Evolutionary conservation across 2,113 vertebrate species (phyloP).

Genomic region (Uria lomvia): DNA sequence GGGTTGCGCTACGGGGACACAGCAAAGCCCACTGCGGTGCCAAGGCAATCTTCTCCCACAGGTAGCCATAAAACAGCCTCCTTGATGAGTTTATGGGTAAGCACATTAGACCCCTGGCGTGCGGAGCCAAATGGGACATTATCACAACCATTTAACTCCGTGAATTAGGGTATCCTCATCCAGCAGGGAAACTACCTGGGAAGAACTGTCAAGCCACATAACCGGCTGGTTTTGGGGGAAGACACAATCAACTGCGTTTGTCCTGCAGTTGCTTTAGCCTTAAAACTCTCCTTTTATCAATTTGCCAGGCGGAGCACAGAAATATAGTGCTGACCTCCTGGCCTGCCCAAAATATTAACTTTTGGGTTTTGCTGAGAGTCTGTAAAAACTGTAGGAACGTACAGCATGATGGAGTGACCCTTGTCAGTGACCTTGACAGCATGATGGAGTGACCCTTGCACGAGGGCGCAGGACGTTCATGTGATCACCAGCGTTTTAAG

Average conservation of each 20-base stretch:
- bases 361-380: background rate
- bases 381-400: background rate
- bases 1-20: background rate
- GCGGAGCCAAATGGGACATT: background rate
- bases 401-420: background rate
- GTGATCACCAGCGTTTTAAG: background rate
- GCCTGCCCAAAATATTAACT: background rate
- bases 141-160: background rate
- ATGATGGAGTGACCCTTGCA: background rate
- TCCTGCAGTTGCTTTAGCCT: background rate
- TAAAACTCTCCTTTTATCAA: background rate
- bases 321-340: background rate
- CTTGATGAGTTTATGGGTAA: background rate
- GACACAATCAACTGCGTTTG: background rate
- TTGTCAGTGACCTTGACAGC: background rate
- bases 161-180: constrained; percentile 4
- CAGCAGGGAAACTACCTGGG: background rate
- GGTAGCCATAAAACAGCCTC: constrained; percentile 11
- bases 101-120: background rate
- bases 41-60: background rate
- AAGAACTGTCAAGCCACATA: background rate
- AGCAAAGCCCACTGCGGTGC: background rate
- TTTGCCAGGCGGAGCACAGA: background rate
- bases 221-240: background rate
- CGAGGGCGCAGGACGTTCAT: background rate